A percentile compares a stretch with the other conserved stretches of the same genome.
Conservation (phyloP, 2,888 invertebrate genomes). For the Escarpia spicata region DNA sequence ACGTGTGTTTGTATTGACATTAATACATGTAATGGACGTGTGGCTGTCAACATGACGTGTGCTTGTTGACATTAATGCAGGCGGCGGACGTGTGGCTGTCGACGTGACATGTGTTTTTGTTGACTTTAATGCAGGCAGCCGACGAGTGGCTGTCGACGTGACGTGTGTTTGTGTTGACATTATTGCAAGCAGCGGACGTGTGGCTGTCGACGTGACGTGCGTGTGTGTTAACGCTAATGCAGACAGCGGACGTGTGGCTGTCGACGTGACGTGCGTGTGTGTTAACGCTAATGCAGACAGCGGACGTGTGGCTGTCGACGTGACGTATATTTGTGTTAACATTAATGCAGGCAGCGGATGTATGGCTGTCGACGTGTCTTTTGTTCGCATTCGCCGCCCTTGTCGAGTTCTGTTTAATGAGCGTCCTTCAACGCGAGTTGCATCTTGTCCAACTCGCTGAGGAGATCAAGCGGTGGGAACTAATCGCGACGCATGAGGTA, state of each 20-base stretch:
- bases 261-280: not conserved
- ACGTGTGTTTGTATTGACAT: too few relatives aligned
- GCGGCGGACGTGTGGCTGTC: not conserved
- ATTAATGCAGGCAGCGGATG: not conserved
- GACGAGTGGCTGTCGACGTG: not conserved
- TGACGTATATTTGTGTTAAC: not conserved
- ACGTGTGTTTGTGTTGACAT: not conserved
- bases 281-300: not conserved
- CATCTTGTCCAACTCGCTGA: not conserved
- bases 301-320: not conserved
- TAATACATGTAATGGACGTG: not conserved
- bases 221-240: not conserved
- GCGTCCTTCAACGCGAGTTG: not conserved
- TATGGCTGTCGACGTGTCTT: not conserved
- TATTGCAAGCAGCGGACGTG: not conserved
- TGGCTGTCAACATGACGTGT: not conserved
- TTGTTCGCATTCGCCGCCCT: not conserved
- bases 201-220: not conserved
- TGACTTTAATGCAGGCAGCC: not conserved
- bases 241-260: not conserved
- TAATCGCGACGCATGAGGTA: not conserved
- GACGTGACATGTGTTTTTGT: not conserved
- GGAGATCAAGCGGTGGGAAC: not conserved
- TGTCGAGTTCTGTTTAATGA: not conserved
- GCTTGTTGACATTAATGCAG: not conserved